Conservation (phyloP, 2,888 invertebrate genomes). For the Hemicrepidius hirtus region DNA sequence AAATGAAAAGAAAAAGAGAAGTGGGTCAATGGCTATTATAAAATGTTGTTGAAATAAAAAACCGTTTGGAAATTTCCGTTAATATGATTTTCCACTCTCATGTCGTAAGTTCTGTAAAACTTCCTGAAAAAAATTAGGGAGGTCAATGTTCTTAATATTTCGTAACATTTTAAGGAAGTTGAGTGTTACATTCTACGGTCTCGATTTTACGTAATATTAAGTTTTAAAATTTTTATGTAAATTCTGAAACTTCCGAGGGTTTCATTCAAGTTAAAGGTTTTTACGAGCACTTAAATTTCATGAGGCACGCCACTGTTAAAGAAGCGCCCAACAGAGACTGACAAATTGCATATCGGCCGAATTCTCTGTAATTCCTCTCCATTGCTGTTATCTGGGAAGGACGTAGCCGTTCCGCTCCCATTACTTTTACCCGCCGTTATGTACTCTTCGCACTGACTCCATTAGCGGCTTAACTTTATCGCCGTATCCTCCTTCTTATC, state of each 20-base stretch:
- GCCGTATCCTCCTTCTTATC: conserved; percentile 41
- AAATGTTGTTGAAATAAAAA: too few species aligned
- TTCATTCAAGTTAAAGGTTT: conserved; percentile 4
- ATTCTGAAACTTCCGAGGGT: conserved; percentile 3
- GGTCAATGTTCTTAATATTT: neutral
- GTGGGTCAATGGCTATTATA: too few species aligned
- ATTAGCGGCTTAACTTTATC: conserved; percentile 47
- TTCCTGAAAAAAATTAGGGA: too few species aligned
- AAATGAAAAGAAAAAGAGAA: too few species aligned
- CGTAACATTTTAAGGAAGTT: neutral
- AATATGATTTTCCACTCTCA: too few species aligned
- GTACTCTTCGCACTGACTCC: conserved; percentile 45
- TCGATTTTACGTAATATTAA: conserved; percentile 11
- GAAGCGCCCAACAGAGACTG: conserved; percentile 36
- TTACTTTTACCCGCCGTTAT: conserved; percentile 40
- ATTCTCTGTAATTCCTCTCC: conserved; percentile 45
- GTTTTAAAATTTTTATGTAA: conserved; percentile 24
- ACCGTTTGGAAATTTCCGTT: too few species aligned
- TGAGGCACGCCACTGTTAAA: conserved; percentile 23
- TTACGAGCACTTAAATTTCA: conserved; percentile 29
- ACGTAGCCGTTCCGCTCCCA: conserved; percentile 49
- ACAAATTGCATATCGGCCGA: conserved; percentile 47
- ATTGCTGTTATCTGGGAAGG: conserved; percentile 48
- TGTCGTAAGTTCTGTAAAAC: too few species aligned
- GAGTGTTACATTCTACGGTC: neutral